Conservation (phyloP, 2,888 invertebrate species). For the Ctena decussata region DNA sequence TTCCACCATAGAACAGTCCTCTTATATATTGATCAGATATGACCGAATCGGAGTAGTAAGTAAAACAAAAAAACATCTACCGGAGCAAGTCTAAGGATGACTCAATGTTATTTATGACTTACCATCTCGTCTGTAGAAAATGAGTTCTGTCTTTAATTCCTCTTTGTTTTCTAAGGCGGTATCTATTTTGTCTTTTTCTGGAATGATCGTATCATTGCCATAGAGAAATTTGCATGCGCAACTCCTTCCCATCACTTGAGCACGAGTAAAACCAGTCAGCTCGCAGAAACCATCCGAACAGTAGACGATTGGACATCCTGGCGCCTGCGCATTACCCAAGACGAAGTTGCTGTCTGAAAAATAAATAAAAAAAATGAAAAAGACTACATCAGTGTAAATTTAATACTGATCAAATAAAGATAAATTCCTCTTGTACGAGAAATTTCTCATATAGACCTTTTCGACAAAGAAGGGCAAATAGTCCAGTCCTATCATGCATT, state of each 20-base stretch:
- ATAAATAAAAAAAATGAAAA: too few relatives aligned
- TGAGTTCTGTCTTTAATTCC: slow-evolving; percentile 97
- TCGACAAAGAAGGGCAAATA: too few relatives aligned
- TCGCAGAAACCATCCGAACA: slow-evolving; percentile 99
- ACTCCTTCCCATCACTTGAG: slow-evolving; percentile 94
- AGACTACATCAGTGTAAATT: too few relatives aligned
- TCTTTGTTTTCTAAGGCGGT: slow-evolving; percentile 95
- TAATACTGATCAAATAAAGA: too few relatives aligned
- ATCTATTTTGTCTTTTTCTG: slow-evolving; percentile 96
- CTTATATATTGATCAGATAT: too few relatives aligned
- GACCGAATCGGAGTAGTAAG: too few relatives aligned
- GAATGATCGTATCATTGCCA: slow-evolving; percentile 96
- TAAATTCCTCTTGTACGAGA: too few relatives aligned
- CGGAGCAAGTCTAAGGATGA: too few relatives aligned
- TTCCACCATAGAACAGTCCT: too few relatives aligned
- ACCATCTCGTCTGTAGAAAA: slow-evolving; percentile 98
- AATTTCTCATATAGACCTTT: too few relatives aligned
- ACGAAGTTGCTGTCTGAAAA: slow-evolving; percentile 94
- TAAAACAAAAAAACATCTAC: too few relatives aligned
- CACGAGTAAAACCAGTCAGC: slow-evolving; percentile 99
- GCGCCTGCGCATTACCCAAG: slow-evolving; percentile 99
- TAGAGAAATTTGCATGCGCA: slow-evolving; percentile 96
- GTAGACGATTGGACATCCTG: slow-evolving; percentile 99
- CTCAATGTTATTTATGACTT: slow-evolving; percentile 86
- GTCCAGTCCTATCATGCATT: too few relatives aligned